phyloP scores from a whole-genome alignment of 2,113 vertebrate genomes.

The Charina bottae region DNA sequence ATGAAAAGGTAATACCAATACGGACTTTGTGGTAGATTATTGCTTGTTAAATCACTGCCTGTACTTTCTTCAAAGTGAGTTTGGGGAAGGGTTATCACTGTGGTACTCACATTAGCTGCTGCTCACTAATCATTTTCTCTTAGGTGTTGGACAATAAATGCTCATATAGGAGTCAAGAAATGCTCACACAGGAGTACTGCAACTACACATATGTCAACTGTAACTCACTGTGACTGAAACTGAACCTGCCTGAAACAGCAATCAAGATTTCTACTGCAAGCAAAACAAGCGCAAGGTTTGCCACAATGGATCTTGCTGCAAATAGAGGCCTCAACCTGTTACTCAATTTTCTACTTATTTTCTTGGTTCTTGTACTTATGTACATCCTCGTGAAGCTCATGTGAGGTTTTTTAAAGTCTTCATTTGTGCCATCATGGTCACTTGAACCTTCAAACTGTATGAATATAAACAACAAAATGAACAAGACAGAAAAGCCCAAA shows the following conservation, averaged over 20 bases:
- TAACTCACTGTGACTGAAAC: not conserved
- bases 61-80: not conserved
- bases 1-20: not conserved
- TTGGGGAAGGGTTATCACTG: not conserved
- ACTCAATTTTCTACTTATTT: slow-evolving; percentile 81
- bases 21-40: not conserved
- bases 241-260: slow-evolving; percentile 22
- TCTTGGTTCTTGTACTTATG: slow-evolving; percentile 77
- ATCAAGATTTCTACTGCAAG: slow-evolving; percentile 31
- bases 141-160: slow-evolving; percentile 25
- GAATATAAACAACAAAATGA: slow-evolving; percentile 18
- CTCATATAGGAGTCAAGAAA: not conserved
- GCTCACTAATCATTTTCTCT: not conserved
- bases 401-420: slow-evolving; percentile 42
- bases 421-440: slow-evolving; percentile 26
- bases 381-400: slow-evolving; percentile 81
- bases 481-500: not conserved
- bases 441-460: not conserved
- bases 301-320: slow-evolving; percentile 75
- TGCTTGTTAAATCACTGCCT: not conserved
- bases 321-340: slow-evolving; percentile 78
- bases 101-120: not conserved
- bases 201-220: not conserved
- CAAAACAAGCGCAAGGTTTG: slow-evolving; percentile 45
- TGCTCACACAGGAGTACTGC: not conserved